phyloP scores from a whole-genome alignment of 2,888 invertebrate genomes.

The Heliconius ismenius region DNA sequence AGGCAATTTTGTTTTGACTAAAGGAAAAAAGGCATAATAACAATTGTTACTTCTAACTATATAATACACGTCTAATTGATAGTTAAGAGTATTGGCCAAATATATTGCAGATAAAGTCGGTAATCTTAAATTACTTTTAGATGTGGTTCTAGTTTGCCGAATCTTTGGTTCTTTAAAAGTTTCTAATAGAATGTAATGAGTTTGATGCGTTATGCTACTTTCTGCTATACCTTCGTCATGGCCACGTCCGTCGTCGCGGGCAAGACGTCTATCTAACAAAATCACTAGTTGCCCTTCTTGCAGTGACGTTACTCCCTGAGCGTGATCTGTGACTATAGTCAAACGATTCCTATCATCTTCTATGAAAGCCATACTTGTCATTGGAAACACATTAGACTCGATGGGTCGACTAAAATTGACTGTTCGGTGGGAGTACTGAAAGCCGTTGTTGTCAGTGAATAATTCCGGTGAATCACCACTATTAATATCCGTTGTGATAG shows the following conservation, averaged over 20 bases:
- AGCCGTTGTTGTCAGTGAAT: conserved; percentile 95
- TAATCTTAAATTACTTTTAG: conserved; percentile 49
- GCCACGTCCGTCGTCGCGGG: conserved; percentile 96
- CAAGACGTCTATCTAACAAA: conserved; percentile 94
- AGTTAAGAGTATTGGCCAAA: conserved; percentile 58
- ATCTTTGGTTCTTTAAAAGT: conserved; percentile 51
- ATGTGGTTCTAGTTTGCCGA: conserved; percentile 33
- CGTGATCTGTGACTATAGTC: conserved; percentile 91
- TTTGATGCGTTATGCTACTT: conserved; percentile 85
- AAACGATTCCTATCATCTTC: conserved; percentile 87
- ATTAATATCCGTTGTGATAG: conserved; percentile 90
- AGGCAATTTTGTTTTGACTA: conserved; percentile 66
- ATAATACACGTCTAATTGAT: conserved; percentile 62
- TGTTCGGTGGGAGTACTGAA: conserved; percentile 89
- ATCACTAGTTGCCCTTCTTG: conserved; percentile 94
- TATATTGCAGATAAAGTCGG: conserved; percentile 64
- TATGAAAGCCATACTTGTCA: conserved; percentile 92
- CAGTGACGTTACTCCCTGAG: conserved; percentile 94
- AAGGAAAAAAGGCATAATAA: conserved; percentile 62
- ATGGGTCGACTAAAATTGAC: conserved; percentile 90
- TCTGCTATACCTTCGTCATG: conserved; percentile 96
- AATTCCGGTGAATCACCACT: conserved; percentile 90
- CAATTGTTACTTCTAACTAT: conserved; percentile 55
- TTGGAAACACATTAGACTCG: conserved; percentile 97
- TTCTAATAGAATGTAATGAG: conserved; percentile 67